These are phyloP conservation scores for Pteromalus puparum DNA, from an alignment of 1,140 invertebrate species.

Conservation along the genomic window DNA sequence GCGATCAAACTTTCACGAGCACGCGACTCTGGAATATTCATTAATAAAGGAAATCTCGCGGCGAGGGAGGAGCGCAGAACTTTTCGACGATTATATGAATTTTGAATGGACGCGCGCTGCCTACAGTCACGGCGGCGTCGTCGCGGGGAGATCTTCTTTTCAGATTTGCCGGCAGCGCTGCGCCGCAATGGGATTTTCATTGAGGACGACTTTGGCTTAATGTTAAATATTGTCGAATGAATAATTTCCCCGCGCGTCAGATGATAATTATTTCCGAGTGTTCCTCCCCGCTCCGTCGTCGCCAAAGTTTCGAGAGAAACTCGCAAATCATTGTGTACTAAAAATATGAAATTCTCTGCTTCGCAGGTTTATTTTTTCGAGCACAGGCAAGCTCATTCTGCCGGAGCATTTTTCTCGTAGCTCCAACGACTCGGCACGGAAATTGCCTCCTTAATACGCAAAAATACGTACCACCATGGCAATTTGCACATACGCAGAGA, in stretches of 20 bases:
- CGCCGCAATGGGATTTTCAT: conserved; percentile 21
- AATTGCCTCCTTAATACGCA: neutral
- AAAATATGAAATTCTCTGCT: neutral
- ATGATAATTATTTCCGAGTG: neutral
- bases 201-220: neutral
- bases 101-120: conserved; percentile 17
- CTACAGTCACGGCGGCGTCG: neutral
- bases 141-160: conserved; percentile 26
- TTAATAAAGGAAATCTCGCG: neutral
- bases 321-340: neutral
- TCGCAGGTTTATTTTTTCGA: neutral
- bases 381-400: neutral
- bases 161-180: neutral
- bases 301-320: neutral
- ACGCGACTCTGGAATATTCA: conserved; percentile 15
- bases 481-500: neutral
- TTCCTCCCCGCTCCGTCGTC: neutral
- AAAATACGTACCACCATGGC: neutral
- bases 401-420: neutral
- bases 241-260: conserved; percentile 15
- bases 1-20: neutral
- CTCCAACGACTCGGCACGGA: neutral
- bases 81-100: conserved; percentile 41
- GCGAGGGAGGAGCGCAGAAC: neutral
- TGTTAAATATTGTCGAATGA: conserved; percentile 37